Conservation (phyloP, 2,797 vertebrate species). For the Nannoperca australis region DNA sequence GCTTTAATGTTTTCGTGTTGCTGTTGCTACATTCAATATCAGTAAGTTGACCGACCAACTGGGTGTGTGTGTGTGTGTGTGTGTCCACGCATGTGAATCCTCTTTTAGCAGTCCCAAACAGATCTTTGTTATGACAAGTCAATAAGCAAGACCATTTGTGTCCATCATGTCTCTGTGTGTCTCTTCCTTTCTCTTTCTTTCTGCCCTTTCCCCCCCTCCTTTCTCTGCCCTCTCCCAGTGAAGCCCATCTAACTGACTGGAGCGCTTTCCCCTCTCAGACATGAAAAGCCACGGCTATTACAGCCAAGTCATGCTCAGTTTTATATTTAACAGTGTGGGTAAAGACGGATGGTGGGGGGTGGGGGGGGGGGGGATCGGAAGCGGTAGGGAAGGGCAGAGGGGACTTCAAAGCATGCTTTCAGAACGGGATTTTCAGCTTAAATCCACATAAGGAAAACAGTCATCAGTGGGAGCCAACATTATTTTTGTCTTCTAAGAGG, state of each 20-base stretch:
- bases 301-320: conserved; percentile 82
- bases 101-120: conserved; percentile 24
- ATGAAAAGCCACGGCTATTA: conserved; percentile 74
- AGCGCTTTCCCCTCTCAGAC: conserved; percentile 62
- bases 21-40: conserved; percentile 57
- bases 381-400: conserved; percentile 56
- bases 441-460: conserved; percentile 80
- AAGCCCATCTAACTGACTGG: conserved; percentile 69
- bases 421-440: conserved; percentile 85
- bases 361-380: conserved; percentile 42
- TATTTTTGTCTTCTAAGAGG: conserved; percentile 74
- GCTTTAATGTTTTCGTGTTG: conserved; percentile 68
- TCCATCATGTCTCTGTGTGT: conserved; percentile 14
- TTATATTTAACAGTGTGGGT: conserved; percentile 82
- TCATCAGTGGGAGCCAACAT: conserved; percentile 74
- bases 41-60: conserved; percentile 29
- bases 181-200: conserved; percentile 8
- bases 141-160: conserved; percentile 43
- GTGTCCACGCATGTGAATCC: conserved; percentile 22
- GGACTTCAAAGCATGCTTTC: conserved; percentile 84
- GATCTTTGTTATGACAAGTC: conserved; percentile 34
- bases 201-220: conserved; percentile 10
- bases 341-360: conserved; percentile 58
- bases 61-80: not conserved
- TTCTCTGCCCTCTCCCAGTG: conserved; percentile 46